phyloP scores from a whole-genome alignment of 2,113 vertebrate species.

The Emydocephalus ijimae region DNA sequence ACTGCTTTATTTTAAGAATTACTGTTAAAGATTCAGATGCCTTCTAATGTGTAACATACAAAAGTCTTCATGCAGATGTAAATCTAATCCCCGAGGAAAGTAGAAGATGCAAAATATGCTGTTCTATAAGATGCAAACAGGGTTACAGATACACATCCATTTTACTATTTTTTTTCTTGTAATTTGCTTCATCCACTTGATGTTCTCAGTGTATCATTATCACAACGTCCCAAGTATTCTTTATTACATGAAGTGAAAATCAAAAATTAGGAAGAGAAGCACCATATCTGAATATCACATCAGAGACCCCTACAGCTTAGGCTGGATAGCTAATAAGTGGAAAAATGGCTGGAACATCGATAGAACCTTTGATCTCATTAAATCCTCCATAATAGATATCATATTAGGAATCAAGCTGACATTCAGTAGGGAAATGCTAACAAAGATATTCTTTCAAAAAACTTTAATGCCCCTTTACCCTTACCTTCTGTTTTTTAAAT shows the following conservation, averaged over 20 bases:
- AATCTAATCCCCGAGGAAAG: neutral
- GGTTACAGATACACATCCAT: neutral
- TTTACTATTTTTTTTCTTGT: too few relatives aligned
- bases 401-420: neutral
- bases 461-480: neutral
- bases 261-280: neutral
- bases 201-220: neutral
- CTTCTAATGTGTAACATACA: neutral
- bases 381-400: neutral
- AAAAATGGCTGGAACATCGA: neutral
- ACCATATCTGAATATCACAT: neutral
- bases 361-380: neutral
- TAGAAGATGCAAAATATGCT: neutral
- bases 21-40: neutral
- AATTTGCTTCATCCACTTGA: too few relatives aligned
- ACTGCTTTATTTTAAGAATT: neutral
- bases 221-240: neutral
- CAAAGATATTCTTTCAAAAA: neutral
- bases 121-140: neutral
- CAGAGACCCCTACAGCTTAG: neutral
- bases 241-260: neutral
- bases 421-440: neutral
- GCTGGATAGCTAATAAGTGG: neutral
- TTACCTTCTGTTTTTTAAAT: conserved; percentile 18
- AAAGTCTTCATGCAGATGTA: too few relatives aligned